These are phyloP conservation scores for Glaucidium brasilianum DNA, from an alignment of 2,113 vertebrate species.

Conservation along the genomic window DNA sequence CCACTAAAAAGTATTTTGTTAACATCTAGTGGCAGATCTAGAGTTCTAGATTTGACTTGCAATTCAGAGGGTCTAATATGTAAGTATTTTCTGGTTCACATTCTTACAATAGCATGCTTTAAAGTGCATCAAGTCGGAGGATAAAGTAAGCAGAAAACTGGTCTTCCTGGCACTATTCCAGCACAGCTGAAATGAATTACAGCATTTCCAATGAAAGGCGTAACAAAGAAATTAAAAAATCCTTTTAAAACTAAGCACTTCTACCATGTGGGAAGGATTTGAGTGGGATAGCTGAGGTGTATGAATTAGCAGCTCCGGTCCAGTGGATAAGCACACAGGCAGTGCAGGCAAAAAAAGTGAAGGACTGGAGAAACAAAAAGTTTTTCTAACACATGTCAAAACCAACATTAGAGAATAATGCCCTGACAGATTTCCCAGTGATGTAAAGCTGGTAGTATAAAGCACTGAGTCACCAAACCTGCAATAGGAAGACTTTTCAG, in stretches of 20 bases:
- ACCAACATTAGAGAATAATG: neutral
- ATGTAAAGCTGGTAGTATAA: neutral
- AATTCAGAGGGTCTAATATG: neutral
- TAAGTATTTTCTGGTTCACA: neutral
- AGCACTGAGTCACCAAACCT: neutral
- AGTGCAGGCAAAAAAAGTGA: neutral
- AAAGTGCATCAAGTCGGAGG: neutral
- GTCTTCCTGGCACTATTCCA: neutral
- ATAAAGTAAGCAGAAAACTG: neutral
- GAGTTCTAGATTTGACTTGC: neutral
- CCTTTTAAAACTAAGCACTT: neutral
- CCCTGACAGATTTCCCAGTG: neutral
- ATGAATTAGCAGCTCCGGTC: neutral
- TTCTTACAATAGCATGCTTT: neutral
- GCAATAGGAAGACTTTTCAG: neutral
- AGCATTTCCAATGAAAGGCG: neutral
- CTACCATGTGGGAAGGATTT: neutral
- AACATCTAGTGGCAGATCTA: neutral
- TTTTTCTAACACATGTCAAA: neutral
- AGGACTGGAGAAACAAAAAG: neutral
- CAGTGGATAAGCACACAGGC: neutral
- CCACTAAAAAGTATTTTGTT: neutral
- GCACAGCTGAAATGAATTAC: constrained; percentile 1
- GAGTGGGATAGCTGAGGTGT: neutral
- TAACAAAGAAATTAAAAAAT: neutral